Evolutionary conservation across 2,797 vertebrate genomes (phyloP).

Genomic region (Pipistrellus nathusii): DNA sequence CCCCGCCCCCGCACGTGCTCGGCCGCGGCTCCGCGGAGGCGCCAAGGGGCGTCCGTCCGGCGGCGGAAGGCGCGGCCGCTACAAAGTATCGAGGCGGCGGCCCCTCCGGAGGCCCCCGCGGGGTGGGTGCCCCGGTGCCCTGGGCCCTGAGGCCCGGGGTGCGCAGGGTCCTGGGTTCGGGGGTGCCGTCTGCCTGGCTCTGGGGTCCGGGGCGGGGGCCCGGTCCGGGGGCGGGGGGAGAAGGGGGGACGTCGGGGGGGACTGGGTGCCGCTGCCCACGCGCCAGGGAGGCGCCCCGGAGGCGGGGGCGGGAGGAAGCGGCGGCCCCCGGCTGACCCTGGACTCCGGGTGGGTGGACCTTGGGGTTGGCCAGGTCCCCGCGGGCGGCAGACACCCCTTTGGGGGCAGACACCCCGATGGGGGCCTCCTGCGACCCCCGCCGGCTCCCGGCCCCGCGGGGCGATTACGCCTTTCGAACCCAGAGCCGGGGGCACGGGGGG

Average conservation of each 20-base stretch:
- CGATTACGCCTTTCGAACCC: not conserved
- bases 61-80: not conserved
- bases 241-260: too few species aligned
- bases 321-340: not conserved
- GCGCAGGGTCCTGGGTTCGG: not conserved
- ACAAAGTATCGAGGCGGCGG: constrained; percentile 8
- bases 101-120: not conserved
- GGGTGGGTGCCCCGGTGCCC: too few species aligned
- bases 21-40: not conserved
- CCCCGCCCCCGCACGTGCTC: not conserved
- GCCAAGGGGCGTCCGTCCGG: not conserved
- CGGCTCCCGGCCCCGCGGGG: fast-evolving
- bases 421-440: not conserved
- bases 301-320: not conserved
- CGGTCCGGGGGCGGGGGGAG: too few species aligned
- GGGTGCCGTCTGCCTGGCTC: too few species aligned
- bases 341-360: too few species aligned
- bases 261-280: too few species aligned
- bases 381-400: not conserved
- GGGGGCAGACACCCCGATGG: too few species aligned
- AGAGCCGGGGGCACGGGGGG: not conserved
- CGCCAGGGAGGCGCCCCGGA: too few species aligned
- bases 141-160: too few species aligned
- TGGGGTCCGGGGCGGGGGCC: too few species aligned
- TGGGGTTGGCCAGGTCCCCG: fast-evolving